Evolutionary conservation across 2,888 invertebrate species (phyloP).

Genomic region (Xestia sexstrigata): DNA sequence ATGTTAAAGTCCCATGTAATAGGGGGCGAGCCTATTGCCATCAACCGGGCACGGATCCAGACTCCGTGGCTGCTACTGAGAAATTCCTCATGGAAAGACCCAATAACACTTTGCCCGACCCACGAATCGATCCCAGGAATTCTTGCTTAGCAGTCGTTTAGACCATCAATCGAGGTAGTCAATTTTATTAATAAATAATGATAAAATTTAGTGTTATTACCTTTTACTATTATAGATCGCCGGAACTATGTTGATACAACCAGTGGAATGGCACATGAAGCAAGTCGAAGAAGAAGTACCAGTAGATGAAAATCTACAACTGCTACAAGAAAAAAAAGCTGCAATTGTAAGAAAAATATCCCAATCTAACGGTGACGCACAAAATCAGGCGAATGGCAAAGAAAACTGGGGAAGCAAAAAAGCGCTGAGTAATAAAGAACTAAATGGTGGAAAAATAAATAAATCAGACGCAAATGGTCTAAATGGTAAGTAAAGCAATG

Average conservation of each 20-base stretch:
- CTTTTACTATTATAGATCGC: slow-evolving; percentile 84
- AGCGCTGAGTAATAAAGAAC: slow-evolving; percentile 75
- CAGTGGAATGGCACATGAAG: slow-evolving; percentile 90
- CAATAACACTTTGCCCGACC: too few species aligned
- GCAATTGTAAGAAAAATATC: slow-evolving; percentile 78
- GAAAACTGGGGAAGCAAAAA: slow-evolving; percentile 66
- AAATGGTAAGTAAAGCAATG: slow-evolving; percentile 72
- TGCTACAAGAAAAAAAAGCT: slow-evolving; percentile 80
- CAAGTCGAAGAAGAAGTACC: slow-evolving; percentile 81
- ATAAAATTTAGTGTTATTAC: too few species aligned
- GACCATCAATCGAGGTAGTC: too few species aligned
- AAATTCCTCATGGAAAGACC: too few species aligned
- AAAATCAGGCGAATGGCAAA: slow-evolving; percentile 66
- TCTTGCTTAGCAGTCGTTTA: too few species aligned
- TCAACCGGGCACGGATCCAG: too few species aligned
- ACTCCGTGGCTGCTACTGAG: too few species aligned
- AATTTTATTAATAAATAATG: too few species aligned
- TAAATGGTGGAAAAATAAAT: slow-evolving; percentile 69
- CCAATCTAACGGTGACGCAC: slow-evolving; percentile 69
- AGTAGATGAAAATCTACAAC: slow-evolving; percentile 81
- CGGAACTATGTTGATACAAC: slow-evolving; percentile 91
- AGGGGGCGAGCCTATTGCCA: too few species aligned
- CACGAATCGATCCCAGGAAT: too few species aligned
- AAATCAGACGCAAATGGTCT: slow-evolving; percentile 70
- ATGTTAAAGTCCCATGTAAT: too few species aligned